Percentiles rank a stretch among this genome's conserved stretches.
These are phyloP conservation scores for Syndactyla subalaris DNA, from an alignment of 2,797 vertebrate species.

Conservation along the genomic window DNA sequence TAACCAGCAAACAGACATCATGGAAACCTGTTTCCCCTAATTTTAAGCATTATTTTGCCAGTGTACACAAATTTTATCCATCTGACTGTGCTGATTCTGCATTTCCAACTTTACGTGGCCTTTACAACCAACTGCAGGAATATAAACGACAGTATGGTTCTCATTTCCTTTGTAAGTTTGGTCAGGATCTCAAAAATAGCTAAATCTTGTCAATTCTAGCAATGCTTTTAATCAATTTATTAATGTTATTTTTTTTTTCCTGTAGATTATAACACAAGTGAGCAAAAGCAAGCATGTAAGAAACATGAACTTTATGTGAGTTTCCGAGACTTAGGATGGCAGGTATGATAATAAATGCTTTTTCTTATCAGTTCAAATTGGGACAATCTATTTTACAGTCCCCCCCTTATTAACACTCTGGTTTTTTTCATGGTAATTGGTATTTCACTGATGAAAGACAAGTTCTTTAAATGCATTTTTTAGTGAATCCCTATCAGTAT, in stretches of 20 bases:
- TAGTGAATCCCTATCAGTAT: not conserved
- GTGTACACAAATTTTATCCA: not conserved
- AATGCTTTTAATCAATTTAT: not conserved
- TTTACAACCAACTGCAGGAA: not conserved
- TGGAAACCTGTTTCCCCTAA: not conserved
- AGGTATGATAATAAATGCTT: conserved; percentile 80
- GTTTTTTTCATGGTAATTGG: not conserved
- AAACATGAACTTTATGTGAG: conserved; percentile 99
- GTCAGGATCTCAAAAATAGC: not conserved
- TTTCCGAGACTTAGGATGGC: conserved; percentile 97
- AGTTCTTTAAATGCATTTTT: not conserved
- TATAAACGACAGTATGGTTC: not conserved
- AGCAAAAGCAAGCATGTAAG: conserved; percentile 98
- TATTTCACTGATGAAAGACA: not conserved
- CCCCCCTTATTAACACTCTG: not conserved
- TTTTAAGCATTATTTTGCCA: not conserved
- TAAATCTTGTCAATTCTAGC: not conserved
- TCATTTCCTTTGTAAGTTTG: not conserved
- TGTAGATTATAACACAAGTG: conserved; percentile 94
- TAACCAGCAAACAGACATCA: not conserved
- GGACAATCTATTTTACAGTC: not conserved
- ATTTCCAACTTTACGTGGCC: not conserved
- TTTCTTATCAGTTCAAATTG: not conserved
- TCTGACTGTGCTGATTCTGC: not conserved
- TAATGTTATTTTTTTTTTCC: conserved; percentile 22